Base-by-base conservation (phyloP, 2,797 vertebrate genomes). In the Zalophus californianus region DNA sequence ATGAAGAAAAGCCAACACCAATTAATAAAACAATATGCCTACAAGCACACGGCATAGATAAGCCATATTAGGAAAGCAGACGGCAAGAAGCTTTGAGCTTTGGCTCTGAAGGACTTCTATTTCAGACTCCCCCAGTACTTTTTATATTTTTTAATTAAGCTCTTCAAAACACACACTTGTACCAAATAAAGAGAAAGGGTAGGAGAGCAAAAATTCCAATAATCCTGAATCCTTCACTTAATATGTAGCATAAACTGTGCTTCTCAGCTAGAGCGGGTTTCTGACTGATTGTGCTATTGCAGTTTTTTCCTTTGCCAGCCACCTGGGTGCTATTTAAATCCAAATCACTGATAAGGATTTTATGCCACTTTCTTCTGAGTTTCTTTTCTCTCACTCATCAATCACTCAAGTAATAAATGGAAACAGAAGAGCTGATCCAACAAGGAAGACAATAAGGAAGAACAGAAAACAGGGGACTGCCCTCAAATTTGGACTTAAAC, bases 11-110 rank as follows among this genome's bases (percentile, higher is more conserved):
- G 35, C 77, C 32, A 60, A 52, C 79, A 54, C 38, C 94, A 92
- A 97, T 96, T 96, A 97, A 88, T 85, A 97, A 97, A 97, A 92
- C 58, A 96, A 72, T 90, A 96, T 1, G 27, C 68, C 50, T 88
- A 97, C 72, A 98, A 97, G 93, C 77, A 35, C 15, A 85, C 41
- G 68, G 56, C 35, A 18, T 0, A 98, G 92, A 95, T 92, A 98
- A 98, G 7, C 10, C 92, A 97, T 92, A 95, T 96, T 73, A 97
- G 54, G 38, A 97, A 96, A 96, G 27, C 90, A 97, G 20, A 96
- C 15, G 77, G 41, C 78, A 96, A 80, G 44, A 18, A 93, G 41
- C 80, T 98, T 44, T 70, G 56, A 58, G 78, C 86, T 89, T 35
- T 48, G 38, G 78, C 90, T 96, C 25, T 72, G 50, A 93, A 66